A percentile compares a stretch with the other conserved stretches of the same genome.
Conservation (phyloP, 1,140 invertebrate species). For the Holotrichia oblita region DNA sequence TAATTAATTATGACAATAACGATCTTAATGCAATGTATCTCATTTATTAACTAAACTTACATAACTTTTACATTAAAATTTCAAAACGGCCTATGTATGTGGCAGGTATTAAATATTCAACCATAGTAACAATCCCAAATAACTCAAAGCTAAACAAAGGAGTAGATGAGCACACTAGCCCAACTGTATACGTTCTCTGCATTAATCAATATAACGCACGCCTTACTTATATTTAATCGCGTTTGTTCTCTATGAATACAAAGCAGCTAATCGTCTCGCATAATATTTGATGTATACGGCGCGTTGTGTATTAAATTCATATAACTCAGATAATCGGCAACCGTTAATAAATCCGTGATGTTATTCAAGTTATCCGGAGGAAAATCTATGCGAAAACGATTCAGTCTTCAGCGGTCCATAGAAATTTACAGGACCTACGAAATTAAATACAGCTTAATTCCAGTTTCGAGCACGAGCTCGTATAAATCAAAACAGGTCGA, state of each 20-base stretch:
- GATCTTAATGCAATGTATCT: too few species aligned
- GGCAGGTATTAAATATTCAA: too few species aligned
- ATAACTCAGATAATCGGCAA: slow-evolving; percentile 31
- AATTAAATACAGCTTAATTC: slow-evolving; percentile 31
- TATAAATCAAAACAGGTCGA: slow-evolving; percentile 32
- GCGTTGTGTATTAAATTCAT: slow-evolving; percentile 30
- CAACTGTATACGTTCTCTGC: not conserved
- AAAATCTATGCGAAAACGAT: slow-evolving; percentile 30
- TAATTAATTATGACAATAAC: too few species aligned
- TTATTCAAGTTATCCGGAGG: slow-evolving; percentile 23
- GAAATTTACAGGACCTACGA: slow-evolving; percentile 24
- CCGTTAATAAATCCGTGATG: slow-evolving; percentile 31
- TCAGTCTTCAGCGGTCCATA: slow-evolving; percentile 13
- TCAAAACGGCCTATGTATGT: too few species aligned
- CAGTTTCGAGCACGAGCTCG: slow-evolving; percentile 10
- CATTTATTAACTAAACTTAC: too few species aligned
- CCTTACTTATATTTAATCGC: slow-evolving; percentile 7
- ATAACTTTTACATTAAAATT: too few species aligned
- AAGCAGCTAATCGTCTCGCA: slow-evolving; percentile 15
- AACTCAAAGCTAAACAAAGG: not conserved
- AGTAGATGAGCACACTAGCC: too few species aligned
- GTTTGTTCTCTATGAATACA: slow-evolving; percentile 16
- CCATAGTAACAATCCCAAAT: not conserved
- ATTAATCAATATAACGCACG: not conserved
- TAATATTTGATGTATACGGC: slow-evolving; percentile 12